Percentiles rank a stretch among this genome's conserved stretches.
Conservation (phyloP, 2,113 vertebrate species). For the Malurus alboscapulatus region DNA sequence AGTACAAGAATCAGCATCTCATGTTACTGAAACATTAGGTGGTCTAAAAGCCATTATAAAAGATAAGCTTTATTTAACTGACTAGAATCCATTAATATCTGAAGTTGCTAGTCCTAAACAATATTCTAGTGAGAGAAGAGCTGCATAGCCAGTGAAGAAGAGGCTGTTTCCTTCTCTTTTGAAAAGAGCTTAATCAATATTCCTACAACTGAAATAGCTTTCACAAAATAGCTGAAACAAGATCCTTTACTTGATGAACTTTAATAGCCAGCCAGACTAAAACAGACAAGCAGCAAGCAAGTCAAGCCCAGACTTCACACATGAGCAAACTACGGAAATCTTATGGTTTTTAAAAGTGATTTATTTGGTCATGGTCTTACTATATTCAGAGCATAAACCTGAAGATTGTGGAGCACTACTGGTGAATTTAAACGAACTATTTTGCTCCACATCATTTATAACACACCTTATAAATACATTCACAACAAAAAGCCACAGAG, state of each 20-base stretch:
- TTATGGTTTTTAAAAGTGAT: not conserved
- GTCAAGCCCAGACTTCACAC: not conserved
- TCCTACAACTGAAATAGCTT: not conserved
- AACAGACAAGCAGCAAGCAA: not conserved
- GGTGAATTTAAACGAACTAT: not conserved
- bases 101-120: not conserved
- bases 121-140: not conserved
- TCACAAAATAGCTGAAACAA: not conserved
- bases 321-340: not conserved
- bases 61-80: not conserved
- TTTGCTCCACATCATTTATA: not conserved
- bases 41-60: not conserved
- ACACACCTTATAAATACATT: not conserved
- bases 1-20: not conserved
- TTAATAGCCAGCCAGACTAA: not conserved
- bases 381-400: not conserved
- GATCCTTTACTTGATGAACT: not conserved
- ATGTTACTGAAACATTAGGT: not conserved
- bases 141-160: not conserved
- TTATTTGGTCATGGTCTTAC: not conserved
- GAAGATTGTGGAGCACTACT: not conserved
- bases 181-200: not conserved
- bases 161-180: not conserved
- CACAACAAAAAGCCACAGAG: not conserved
- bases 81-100: not conserved